Conservation (phyloP, 1,140 invertebrate genomes). For the Nasonia longicornis region DNA sequence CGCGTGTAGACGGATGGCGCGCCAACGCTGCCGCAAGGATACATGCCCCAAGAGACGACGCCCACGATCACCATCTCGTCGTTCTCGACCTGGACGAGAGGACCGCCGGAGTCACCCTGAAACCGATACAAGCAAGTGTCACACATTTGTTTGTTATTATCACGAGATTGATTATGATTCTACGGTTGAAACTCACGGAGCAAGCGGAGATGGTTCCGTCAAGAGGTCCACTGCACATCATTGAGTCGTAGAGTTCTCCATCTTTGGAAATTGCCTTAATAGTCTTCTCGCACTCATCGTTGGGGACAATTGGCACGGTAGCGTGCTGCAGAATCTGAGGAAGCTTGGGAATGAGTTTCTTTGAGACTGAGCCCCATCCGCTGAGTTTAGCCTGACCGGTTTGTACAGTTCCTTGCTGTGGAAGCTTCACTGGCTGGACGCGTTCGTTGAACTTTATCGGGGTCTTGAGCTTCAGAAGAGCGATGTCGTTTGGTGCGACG, state of each 20-base stretch:
- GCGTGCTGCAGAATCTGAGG: conserved; percentile 56
- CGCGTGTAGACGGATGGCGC: conserved; percentile 62
- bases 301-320: conserved; percentile 52
- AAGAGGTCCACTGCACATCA: conserved; percentile 74
- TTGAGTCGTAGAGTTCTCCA: conserved; percentile 59
- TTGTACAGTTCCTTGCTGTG: conserved; percentile 51
- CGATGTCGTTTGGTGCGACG: conserved; percentile 75
- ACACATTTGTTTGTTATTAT: not conserved
- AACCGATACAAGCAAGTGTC: not conserved
- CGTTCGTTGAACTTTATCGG: conserved; percentile 69
- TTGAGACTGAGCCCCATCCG: conserved; percentile 68
- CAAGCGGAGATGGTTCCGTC: conserved; percentile 72
- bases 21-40: conserved; percentile 61
- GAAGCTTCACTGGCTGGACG: conserved; percentile 70
- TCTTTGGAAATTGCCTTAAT: conserved; percentile 41
- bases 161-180: not conserved
- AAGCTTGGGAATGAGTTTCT: conserved; percentile 15
- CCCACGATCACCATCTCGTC: conserved; percentile 54
- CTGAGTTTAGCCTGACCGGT: conserved; percentile 56
- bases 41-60: conserved; percentile 66
- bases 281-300: conserved; percentile 47
- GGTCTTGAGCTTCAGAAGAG: conserved; percentile 70
- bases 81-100: conserved; percentile 67
- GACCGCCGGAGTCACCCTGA: conserved; percentile 77
- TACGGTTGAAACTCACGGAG: conserved; percentile 58